These are phyloP conservation scores for Limanda limanda DNA, from an alignment of 2,113 vertebrate genomes.

Conservation along the genomic window DNA sequence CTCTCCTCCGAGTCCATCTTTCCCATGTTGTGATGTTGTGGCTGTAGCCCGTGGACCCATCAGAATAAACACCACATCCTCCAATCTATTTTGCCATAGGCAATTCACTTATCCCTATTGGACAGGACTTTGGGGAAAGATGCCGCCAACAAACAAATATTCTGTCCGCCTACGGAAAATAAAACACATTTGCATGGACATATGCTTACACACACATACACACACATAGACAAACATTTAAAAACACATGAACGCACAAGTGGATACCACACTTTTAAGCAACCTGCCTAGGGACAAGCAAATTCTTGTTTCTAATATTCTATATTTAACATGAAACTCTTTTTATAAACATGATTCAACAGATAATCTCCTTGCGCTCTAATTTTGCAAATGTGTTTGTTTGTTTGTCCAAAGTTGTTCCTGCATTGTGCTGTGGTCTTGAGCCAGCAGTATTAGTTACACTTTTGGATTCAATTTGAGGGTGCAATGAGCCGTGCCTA, in stretches of 20 bases:
- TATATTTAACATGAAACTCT: conserved; percentile 13
- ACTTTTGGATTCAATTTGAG: conserved; percentile 52
- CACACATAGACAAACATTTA: neutral
- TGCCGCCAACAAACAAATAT: conserved; percentile 62
- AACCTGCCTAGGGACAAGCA: conserved; percentile 37
- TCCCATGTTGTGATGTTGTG: conserved; percentile 39
- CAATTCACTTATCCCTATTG: conserved; percentile 69
- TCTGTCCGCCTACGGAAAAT: conserved; percentile 54
- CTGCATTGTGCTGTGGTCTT: conserved; percentile 20
- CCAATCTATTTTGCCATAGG: conserved; percentile 61
- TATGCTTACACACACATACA: conserved; percentile 6
- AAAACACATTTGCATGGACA: conserved; percentile 28
- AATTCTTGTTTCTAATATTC: conserved; percentile 25
- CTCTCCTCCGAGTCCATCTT: conserved; percentile 7
- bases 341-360: conserved; percentile 28
- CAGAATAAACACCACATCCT: conserved; percentile 60
- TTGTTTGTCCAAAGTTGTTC: conserved; percentile 15
- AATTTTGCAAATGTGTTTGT: conserved; percentile 39
- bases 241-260: conserved; percentile 4
- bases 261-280: conserved; percentile 37
- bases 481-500: conserved; percentile 48
- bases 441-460: conserved; percentile 36
- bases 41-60: conserved; percentile 47
- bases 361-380: conserved; percentile 29
- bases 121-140: conserved; percentile 61